phyloP scores from a whole-genome alignment of 2,888 invertebrate species.

The Elmis aenea region DNA sequence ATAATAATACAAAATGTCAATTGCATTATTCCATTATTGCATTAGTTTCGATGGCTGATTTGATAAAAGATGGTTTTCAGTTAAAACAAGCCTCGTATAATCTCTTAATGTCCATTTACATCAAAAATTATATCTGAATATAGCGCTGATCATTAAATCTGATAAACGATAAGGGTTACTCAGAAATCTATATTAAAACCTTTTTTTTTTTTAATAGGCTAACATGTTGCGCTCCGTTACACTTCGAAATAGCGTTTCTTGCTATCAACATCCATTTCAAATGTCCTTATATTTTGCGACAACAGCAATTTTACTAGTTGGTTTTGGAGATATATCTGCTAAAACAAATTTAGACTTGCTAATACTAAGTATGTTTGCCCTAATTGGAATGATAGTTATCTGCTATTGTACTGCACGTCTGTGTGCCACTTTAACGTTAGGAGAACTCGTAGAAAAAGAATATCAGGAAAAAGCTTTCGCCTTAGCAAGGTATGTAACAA shows the following conservation, averaged over 20 bases:
- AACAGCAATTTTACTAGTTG: slow-evolving; percentile 1
- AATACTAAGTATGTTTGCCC: not conserved
- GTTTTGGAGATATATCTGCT: slow-evolving; percentile 7
- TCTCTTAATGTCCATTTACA: no score
- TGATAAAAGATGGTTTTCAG: no score
- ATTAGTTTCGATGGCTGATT: no score
- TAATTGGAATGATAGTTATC: slow-evolving; percentile 4
- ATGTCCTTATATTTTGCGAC: slow-evolving; percentile 7
- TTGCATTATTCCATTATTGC: no score
- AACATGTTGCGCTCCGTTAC: slow-evolving; percentile 1
- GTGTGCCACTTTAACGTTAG: slow-evolving; percentile 4
- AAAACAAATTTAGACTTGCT: slow-evolving; percentile 1
- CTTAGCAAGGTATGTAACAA: slow-evolving; percentile 7
- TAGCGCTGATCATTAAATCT: no score
- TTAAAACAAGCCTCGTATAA: no score
- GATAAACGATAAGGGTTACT: no score
- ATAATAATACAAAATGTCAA: no score
- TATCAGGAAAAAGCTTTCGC: slow-evolving; percentile 9
- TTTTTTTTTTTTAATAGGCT: not conserved
- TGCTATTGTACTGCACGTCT: slow-evolving; percentile 7
- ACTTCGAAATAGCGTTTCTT: not conserved
- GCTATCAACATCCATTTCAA: slow-evolving; percentile 6
- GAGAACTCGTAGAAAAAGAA: slow-evolving; percentile 3
- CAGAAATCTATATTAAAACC: no score
- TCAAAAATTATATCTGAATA: no score